Conservation (phyloP, 2,797 vertebrate species). For the Coendou prehensilis region DNA sequence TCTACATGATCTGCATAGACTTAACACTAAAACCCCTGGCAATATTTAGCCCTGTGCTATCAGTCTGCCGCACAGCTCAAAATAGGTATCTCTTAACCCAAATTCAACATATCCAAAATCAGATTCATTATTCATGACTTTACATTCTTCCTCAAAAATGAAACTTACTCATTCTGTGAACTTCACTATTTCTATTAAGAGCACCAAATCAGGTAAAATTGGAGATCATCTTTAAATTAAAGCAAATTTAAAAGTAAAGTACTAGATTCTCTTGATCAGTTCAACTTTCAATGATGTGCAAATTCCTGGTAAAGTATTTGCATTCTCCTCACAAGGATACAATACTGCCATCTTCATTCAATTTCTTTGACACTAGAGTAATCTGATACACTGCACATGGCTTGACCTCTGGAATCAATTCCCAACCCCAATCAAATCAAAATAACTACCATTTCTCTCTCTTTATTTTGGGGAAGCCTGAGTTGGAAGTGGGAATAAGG, state of each 20-base stretch:
- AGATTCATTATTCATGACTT: slow-evolving; percentile 58
- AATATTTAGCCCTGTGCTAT: slow-evolving; percentile 23
- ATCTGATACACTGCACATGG: not conserved
- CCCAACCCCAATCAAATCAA: slow-evolving; percentile 27
- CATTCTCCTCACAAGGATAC: slow-evolving; percentile 22
- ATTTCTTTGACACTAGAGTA: not conserved
- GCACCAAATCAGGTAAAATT: not conserved
- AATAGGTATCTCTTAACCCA: slow-evolving; percentile 15
- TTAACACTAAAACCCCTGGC: not conserved
- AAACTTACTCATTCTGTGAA: slow-evolving; percentile 47
- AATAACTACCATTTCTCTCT: slow-evolving; percentile 46
- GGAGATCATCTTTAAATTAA: slow-evolving; percentile 57
- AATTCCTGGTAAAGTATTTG: not conserved
- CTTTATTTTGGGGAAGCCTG: not conserved
- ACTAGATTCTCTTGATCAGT: not conserved
- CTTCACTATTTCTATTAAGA: slow-evolving; percentile 39
- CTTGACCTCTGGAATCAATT: not conserved
- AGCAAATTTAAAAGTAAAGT: slow-evolving; percentile 43
- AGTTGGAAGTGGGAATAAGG: not conserved
- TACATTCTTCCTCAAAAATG: not conserved
- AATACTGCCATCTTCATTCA: slow-evolving; percentile 5
- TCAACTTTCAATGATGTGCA: not conserved
- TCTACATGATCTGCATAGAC: slow-evolving; percentile 24
- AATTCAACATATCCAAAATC: slow-evolving; percentile 51
- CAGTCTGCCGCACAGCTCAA: slow-evolving; percentile 13